Evolutionary conservation across 1,140 invertebrate genomes (phyloP), one percentile per base, ranked within the genome.

Genomic region (Lepidurus arcticus): DNA sequence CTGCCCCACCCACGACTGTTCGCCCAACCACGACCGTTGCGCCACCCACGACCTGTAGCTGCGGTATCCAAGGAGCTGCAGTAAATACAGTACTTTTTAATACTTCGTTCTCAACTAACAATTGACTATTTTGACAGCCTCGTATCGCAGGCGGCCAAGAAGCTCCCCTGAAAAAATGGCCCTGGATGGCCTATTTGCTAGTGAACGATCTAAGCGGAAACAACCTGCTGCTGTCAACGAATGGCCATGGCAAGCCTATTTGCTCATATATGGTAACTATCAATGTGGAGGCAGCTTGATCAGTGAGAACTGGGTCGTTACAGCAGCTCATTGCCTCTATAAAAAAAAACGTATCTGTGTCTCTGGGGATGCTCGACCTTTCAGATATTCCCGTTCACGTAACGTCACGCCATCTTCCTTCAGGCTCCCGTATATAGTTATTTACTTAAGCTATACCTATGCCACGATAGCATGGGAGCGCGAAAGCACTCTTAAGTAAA

Each of bases 271-370:
- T 1, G 26, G 26, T 26, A 26, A 24, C 7, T 81, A 84, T 78
- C 88, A 87, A 80, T 87, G 86, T 80, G 86, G 86, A 7, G 86
- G 86, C 24, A 83, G 85, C 6, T 81, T 87, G 1, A 84, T 87
- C 9, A 81, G 83, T 76, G 80, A 79, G 6, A 81, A 84, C 21
- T 87, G 85, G 85, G 83, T 87, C 4, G 73, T 87, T 34, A 86
- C 86, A 7, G 26, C 26, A 0, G 91, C 90, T 1, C 91, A 93
- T 82, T 93, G 91, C 81, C 5, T 0, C 81, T 80, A 0, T 81
- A 81, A 78, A 1, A 21, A 47, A 0, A 0, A 21, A 42, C 1
- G 43, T 82, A 13, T 26, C 87, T 0, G 87, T 81, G 0, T 82
- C 90, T 1, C 80, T 91, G 0, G 87, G 73, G 0, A 82, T 80